Conservation (phyloP, 2,797 vertebrate species). For the Falco berigora region DNA sequence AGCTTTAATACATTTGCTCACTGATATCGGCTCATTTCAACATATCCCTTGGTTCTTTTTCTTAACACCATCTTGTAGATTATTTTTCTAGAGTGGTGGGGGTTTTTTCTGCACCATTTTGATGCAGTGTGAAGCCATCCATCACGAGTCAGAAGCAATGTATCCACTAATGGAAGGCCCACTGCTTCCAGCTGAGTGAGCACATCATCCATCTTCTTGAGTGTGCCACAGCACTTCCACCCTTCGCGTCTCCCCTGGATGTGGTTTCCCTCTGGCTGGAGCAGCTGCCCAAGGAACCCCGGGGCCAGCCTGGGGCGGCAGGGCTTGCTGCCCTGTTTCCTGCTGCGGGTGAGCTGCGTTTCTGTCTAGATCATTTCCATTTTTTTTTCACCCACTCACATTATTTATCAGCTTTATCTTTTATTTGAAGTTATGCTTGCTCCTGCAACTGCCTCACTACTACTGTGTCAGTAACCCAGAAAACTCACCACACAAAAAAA, state of each 20-base stretch:
- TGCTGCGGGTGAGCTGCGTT: not conserved
- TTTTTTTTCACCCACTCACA: not conserved
- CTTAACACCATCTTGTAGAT: not conserved
- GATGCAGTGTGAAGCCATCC: not conserved
- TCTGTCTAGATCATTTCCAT: not conserved
- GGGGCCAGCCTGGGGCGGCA: not conserved
- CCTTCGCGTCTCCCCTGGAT: not conserved
- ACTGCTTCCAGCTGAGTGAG: not conserved
- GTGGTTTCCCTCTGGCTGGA: not conserved
- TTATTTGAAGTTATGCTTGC: not conserved
- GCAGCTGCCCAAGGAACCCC: not conserved
- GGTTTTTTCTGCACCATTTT: not conserved
- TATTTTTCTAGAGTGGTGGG: not conserved
- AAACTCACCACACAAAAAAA: not conserved
- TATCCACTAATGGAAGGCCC: not conserved
- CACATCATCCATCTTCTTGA: not conserved
- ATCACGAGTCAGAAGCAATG: not conserved
- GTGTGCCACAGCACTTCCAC: not conserved
- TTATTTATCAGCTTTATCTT: not conserved
- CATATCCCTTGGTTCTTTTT: not conserved
- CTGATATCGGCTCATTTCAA: not conserved
- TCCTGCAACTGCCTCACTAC: not conserved
- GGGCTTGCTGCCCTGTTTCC: not conserved
- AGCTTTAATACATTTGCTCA: not conserved
- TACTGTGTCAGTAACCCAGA: not conserved